These are phyloP conservation scores for Trachurus trachurus DNA, from an alignment of 2,797 vertebrate genomes.

Conservation along the genomic window DNA sequence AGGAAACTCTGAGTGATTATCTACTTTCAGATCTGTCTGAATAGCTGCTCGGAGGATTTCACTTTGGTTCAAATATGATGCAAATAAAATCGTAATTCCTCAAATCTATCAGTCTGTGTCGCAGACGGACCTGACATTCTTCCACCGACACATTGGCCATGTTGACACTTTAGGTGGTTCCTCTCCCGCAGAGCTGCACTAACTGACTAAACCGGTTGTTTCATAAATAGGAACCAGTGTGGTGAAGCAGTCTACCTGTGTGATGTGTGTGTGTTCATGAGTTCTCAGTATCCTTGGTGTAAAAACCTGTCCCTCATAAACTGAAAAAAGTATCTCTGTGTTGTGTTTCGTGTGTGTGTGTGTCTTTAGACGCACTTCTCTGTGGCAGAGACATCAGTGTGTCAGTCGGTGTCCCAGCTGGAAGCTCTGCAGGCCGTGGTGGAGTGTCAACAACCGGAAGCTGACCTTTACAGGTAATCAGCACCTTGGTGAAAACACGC, in stretches of 20 bases:
- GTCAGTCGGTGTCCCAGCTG: constrained; percentile 92
- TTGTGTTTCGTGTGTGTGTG: background rate
- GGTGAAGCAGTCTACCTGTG: background rate
- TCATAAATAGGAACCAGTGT: constrained; percentile 14
- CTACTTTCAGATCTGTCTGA: background rate
- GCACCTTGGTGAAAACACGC: background rate
- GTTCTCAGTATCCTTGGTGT: background rate
- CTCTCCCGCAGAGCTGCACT: background rate
- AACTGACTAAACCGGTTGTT: constrained; percentile 21
- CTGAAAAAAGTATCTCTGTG: background rate
- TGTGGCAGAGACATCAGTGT: constrained; percentile 93
- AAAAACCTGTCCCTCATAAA: background rate
- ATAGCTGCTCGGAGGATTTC: background rate
- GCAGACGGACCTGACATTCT: background rate
- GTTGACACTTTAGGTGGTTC: background rate
- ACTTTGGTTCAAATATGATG: background rate
- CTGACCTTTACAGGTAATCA: constrained; percentile 95
- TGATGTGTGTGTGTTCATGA: background rate
- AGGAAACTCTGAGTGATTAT: background rate
- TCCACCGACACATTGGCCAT: background rate
- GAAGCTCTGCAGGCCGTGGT: constrained; percentile 94
- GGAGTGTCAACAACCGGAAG: constrained; percentile 97
- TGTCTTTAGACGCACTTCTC: constrained; percentile 91
- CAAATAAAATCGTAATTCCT: background rate
- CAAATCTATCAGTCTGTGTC: background rate